Evolutionary conservation across 2,888 invertebrate species (phyloP), one percentile per base, ranked within the genome.

Genomic region (Cephus pygmeus): DNA sequence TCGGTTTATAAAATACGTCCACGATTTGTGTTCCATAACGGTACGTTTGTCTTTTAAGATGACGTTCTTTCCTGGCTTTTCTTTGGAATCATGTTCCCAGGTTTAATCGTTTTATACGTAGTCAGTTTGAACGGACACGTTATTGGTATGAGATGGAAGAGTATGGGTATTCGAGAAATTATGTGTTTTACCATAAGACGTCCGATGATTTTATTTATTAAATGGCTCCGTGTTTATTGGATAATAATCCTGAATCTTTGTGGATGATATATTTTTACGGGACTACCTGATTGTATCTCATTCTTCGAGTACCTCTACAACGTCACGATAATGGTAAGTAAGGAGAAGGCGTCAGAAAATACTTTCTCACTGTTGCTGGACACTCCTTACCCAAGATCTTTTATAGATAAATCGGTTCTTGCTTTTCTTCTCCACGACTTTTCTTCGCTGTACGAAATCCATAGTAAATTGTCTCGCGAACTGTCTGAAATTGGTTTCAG

Each of bases 1-100:
- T 71, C 71, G 33, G 71, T 71, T 71, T 71, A 71, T 71, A 34
- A 34, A 71, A 71, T 71, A 71, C 71, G 31, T 71, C 33, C 15
- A 31, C 71, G 71, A 71, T 34, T 34, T 34, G 56, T 56, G 56
- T 15, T 23, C 23, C 56, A 9, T 9, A 56, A 56, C 71, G 71
- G 71, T 31, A 33, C 33, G 71, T 34, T 56, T 6, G 56, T 56
- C 56, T 56, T 56, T 56, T 23, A 23, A 56, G 31, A 71, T 34
- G 12, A 71, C 33, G 33, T 31, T 12, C 31, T 33, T 33, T 31
- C 4, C 9, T 23, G 23, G 23, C 56, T 23, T 23, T 23, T 2
- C 23, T 56, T 23, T 56, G 56, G 9, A 9, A 23, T 56, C 56
- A 9, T 6, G 23, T 56, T 56, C 56, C 23, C 23, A 15, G 56